These are phyloP conservation scores for Plebejus argus DNA, from an alignment of 2,888 invertebrate species.

Conservation along the genomic window DNA sequence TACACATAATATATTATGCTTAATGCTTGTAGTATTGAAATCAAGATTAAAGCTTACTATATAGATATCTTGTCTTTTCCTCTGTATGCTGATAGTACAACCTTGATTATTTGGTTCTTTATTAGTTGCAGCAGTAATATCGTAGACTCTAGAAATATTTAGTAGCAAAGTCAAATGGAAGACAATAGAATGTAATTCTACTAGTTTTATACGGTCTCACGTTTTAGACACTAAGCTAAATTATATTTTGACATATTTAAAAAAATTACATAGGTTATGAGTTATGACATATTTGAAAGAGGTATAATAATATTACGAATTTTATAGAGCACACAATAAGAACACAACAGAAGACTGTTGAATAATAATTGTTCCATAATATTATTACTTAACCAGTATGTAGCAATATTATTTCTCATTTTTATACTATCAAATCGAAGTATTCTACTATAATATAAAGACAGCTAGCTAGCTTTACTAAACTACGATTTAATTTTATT, in stretches of 20 bases:
- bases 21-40: too few species aligned
- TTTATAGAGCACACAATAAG: not conserved
- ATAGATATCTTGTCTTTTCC: not conserved
- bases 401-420: not conserved
- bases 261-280: too few species aligned
- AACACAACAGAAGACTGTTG: too few species aligned
- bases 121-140: not conserved
- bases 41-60: not conserved
- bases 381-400: not conserved
- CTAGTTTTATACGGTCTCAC: conserved; percentile 14
- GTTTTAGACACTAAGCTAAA: not conserved
- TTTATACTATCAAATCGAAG: not conserved
- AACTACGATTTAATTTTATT: not conserved
- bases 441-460: not conserved
- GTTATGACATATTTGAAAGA: not conserved
- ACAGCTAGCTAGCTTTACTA: not conserved
- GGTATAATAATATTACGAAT: not conserved
- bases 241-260: too few species aligned
- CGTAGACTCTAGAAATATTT: not conserved
- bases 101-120: not conserved
- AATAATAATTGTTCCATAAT: not conserved
- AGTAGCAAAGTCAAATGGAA: not conserved
- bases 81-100: not conserved
- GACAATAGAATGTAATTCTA: not conserved
- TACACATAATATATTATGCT: too few species aligned